Evolutionary conservation across 2,888 invertebrate genomes (phyloP).

Genomic region (Campoplex capitator): DNA sequence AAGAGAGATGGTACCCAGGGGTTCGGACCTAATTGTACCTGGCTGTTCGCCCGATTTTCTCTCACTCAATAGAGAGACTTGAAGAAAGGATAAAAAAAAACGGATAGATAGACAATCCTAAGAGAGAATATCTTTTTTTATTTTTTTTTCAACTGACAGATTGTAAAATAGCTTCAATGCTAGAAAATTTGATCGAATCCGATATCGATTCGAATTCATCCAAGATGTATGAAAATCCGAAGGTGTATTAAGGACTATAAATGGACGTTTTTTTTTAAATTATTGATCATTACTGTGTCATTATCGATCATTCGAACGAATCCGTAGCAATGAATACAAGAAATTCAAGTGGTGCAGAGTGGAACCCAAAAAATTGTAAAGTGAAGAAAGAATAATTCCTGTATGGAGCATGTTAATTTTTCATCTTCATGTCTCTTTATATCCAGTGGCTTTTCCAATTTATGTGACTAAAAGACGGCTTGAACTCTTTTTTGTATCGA

Average conservation of each 20-base stretch:
- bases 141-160: constrained; percentile 18
- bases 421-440: constrained; percentile 16
- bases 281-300: not conserved
- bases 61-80: constrained; percentile 25
- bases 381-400: constrained; percentile 32
- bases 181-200: constrained; percentile 67
- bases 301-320: not conserved
- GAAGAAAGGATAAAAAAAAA: constrained; percentile 4
- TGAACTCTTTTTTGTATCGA: constrained; percentile 8
- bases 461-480: constrained; percentile 7
- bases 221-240: constrained; percentile 35
- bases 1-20: constrained; percentile 81
- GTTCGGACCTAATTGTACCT: constrained; percentile 82
- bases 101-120: not conserved
- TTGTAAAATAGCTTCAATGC: not conserved
- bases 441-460: constrained; percentile 7
- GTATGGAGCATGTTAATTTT: constrained; percentile 22
- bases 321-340: not conserved
- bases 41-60: constrained; percentile 73
- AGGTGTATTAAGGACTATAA: not conserved
- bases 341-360: not conserved
- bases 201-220: constrained; percentile 61
- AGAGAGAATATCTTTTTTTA: constrained; percentile 34
- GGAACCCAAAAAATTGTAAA: no score
- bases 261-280: not conserved